phyloP scores from a whole-genome alignment of 2,888 invertebrate species.

The Muscina levida region DNA sequence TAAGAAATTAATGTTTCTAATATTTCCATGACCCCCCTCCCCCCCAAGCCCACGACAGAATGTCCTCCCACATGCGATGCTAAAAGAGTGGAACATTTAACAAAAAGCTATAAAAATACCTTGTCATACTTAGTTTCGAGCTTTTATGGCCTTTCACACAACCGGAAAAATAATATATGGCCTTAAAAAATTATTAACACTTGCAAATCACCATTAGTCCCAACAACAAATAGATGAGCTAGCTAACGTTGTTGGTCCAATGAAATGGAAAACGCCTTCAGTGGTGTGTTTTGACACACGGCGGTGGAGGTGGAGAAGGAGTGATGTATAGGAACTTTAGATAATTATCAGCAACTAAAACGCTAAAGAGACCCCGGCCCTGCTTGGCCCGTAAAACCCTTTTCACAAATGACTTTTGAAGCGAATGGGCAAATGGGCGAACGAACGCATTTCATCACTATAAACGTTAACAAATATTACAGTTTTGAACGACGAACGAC shows the following conservation, averaged over 20 bases:
- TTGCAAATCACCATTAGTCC: conserved; percentile 65
- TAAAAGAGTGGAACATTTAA: conserved; percentile 10
- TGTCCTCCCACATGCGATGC: neutral
- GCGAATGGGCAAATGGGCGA: too few species aligned
- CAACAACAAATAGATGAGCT: conserved; percentile 36
- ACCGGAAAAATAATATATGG: conserved; percentile 62
- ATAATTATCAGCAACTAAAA: conserved; percentile 60
- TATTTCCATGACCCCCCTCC: conserved; percentile 35
- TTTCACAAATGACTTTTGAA: conserved; percentile 66
- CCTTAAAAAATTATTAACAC: conserved; percentile 63
- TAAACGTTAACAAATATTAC: conserved; percentile 65
- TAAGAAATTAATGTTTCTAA: conserved; percentile 64
- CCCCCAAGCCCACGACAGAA: neutral
- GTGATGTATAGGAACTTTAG: conserved; percentile 49
- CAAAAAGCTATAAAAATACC: conserved; percentile 64
- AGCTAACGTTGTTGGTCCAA: conserved; percentile 54
- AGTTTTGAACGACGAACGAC: conserved; percentile 35
- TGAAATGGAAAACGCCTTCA: conserved; percentile 9
- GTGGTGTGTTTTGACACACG: too few species aligned
- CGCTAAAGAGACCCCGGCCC: conserved; percentile 3
- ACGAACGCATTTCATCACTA: conserved; percentile 66
- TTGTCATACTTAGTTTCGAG: conserved; percentile 64
- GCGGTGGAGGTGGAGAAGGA: neutral
- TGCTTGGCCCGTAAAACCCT: conserved; percentile 21
- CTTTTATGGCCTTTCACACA: conserved; percentile 59